A percentile compares a stretch with the other conserved stretches of the same genome.
phyloP scores from a whole-genome alignment of 1,140 invertebrate species.

The Brachionus calyciflorus region DNA sequence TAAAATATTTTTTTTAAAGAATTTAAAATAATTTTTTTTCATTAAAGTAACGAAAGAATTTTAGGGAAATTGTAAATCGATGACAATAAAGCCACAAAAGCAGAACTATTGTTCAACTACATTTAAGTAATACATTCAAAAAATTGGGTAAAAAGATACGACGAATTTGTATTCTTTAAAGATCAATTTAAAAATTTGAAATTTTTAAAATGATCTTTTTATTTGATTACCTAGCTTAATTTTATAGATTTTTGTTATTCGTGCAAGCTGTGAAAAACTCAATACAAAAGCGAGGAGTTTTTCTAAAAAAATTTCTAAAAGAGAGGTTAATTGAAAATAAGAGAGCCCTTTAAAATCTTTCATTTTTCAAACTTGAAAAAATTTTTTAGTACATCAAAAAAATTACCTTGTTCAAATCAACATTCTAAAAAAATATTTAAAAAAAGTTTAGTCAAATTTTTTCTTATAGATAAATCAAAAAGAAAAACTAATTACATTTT shows the following conservation, averaged over 20 bases:
- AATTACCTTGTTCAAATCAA: slow-evolving; percentile 19
- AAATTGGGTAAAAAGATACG: too few species aligned
- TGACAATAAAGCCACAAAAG: slow-evolving; percentile 32
- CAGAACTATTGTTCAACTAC: slow-evolving; percentile 19
- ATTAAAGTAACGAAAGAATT: too few species aligned
- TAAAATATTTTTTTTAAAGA: background rate
- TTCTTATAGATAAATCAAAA: too few species aligned
- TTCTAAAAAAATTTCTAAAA: slow-evolving; percentile 1
- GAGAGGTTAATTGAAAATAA: background rate
- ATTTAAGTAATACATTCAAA: background rate
- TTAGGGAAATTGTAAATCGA: background rate
- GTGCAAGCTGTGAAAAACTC: slow-evolving; percentile 7
- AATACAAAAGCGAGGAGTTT: background rate
- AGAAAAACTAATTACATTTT: background rate
- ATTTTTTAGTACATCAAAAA: too few species aligned
- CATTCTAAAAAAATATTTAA: background rate
- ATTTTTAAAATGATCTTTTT: background rate
- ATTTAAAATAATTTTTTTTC: slow-evolving; percentile 13
- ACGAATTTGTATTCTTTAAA: background rate
- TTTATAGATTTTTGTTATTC: background rate
- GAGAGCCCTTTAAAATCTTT: background rate
- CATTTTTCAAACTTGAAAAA: background rate
- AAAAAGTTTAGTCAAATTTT: too few species aligned
- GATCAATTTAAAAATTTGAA: background rate
- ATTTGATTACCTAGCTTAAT: background rate